Evolutionary conservation across 1,140 invertebrate species (phyloP), one percentile per base, ranked within the genome.

Genomic region (Drosophila kepulauana): DNA sequence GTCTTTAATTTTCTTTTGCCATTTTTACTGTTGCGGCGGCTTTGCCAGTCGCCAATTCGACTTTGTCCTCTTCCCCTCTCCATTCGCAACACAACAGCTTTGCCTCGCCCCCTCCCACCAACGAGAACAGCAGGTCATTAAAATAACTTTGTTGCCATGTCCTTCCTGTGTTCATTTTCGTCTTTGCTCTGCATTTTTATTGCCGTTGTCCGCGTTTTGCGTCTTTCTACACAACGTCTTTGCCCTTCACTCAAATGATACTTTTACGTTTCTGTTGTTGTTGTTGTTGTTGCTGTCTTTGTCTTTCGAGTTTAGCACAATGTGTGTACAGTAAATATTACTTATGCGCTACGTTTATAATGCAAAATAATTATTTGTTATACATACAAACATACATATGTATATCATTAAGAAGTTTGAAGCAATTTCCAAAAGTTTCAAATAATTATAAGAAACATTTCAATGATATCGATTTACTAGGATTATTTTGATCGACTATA

Each of bases 81-180:
- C 8, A 0, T 10, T 15, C 43, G 11, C 13, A 2, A 10, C 3
- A 35, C 7, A 2, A 25, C 5, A 16, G 16, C 10, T 15, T 11
- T 41, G 7, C 3, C 65, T 4, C 10, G 8, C 43, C 6, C 33
- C 0, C 43, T 11, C 25, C 35, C 35, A 8, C 69, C 48, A 45
- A 16, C 35, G 15, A 11, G 51, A 70, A 49, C 65, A 77, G 77
- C 79, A 79, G 79, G 82, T 88, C 82, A 88, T 87, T 87, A 88
- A 79, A 79, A 87, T 88, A 87, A 87, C 82, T 80, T 88, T 87
- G 82, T 87, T 88, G 82, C 84, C 77, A 76, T 87, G 82, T 82
- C 82, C 82, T 87, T 86, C 82, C 75, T 82, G 75, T 81, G 76
- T 85, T 80, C 63, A 45, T 75, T 81, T 84, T 38, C 62, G 75